Evolutionary conservation across 2,888 invertebrate species (phyloP).

Genomic region (Pyralis farinalis): DNA sequence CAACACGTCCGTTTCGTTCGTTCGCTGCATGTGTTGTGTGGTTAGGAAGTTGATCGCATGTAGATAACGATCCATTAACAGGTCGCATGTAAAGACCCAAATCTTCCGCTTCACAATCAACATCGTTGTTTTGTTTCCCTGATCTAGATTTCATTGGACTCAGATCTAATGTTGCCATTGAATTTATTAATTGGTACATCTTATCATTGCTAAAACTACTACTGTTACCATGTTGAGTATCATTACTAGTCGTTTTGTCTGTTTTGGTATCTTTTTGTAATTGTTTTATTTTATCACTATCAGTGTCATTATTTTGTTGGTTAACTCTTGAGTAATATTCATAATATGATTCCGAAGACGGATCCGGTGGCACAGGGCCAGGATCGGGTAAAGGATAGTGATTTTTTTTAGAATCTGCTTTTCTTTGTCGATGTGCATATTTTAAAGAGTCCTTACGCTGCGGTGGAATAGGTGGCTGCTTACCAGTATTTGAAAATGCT

Average conservation of each 20-base stretch:
- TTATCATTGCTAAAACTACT: conserved; percentile 44
- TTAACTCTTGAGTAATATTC: conserved; percentile 76
- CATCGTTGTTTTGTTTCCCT: conserved; percentile 51
- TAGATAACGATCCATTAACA: conserved; percentile 65
- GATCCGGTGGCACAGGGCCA: conserved; percentile 68
- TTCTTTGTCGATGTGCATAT: conserved; percentile 75
- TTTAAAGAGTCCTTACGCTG: conserved; percentile 74
- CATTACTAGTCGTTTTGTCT: conserved; percentile 36
- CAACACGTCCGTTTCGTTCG: conserved; percentile 64
- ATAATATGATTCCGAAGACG: conserved; percentile 73
- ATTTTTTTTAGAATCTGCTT: conserved; percentile 65
- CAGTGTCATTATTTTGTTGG: conserved; percentile 74
- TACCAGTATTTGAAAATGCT: conserved; percentile 52
- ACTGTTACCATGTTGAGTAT: conserved; percentile 24
- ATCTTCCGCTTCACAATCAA: conserved; percentile 68
- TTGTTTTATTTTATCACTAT: conserved; percentile 70
- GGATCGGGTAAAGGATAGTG: conserved; percentile 68
- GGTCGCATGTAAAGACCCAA: conserved; percentile 70
- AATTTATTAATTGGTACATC: conserved; percentile 70
- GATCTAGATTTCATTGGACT: conserved; percentile 60
- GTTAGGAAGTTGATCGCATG: conserved; percentile 70
- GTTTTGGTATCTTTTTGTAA: conserved; percentile 57
- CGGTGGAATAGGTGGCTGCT: conserved; percentile 63
- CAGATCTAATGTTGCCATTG: conserved; percentile 72
- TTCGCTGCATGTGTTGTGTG: conserved; percentile 58